Evolutionary conservation across 2,888 invertebrate genomes (phyloP).

Genomic region (Lithophane ornitopus): DNA sequence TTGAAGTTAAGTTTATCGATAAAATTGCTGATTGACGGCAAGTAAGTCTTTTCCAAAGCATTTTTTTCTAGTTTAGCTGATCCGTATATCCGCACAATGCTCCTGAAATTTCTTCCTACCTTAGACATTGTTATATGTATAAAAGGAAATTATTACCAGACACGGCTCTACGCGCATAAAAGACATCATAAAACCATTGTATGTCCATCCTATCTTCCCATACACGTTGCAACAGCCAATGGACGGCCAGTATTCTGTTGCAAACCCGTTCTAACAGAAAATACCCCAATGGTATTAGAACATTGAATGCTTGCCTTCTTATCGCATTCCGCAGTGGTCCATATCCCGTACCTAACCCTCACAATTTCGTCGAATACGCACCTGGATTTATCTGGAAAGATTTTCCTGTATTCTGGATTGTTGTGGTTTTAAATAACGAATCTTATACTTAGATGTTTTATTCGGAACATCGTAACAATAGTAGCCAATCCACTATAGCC

Average conservation of each 20-base stretch:
- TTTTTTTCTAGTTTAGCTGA: background rate
- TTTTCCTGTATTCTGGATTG: background rate
- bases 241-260: conserved; percentile 3
- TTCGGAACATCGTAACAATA: background rate
- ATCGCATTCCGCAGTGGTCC: conserved; percentile 22
- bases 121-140: background rate
- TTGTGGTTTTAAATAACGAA: background rate
- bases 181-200: conserved; percentile 26
- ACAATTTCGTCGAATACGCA: conserved; percentile 7
- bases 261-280: conserved; percentile 22
- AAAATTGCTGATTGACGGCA: background rate
- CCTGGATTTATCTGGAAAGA: background rate
- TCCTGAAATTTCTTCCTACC: background rate
- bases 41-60: background rate
- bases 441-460: no score
- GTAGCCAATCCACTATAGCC: background rate
- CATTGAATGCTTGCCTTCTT: conserved; percentile 21
- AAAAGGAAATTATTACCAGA: background rate
- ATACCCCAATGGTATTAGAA: conserved; percentile 9
- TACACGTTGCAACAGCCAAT: conserved; percentile 33
- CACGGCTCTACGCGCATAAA: background rate
- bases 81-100: background rate
- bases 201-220: background rate
- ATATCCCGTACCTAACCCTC: conserved; percentile 30
- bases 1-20: conserved; percentile 3